Base-by-base conservation (phyloP, 1,140 invertebrate genomes). In the Zaprionus gabonicus region DNA sequence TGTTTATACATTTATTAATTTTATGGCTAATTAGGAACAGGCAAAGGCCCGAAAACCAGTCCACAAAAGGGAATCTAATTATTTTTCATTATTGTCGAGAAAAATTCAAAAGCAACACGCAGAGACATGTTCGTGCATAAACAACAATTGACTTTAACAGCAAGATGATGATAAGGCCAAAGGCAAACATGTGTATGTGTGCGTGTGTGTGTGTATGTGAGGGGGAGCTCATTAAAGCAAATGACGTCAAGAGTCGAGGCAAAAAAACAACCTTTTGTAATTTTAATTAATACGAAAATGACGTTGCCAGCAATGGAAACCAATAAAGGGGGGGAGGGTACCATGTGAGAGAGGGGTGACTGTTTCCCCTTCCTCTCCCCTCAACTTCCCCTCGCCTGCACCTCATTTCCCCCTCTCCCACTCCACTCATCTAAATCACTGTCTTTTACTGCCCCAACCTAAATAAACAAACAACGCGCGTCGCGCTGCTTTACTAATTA, bases 251-350 rank as follows among this genome's bases (percentile, higher is more conserved):
- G 69, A 53, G 77, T 53, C 20, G 20, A 20, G 20, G 20, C 20
- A 20, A 88, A 81, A 81, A 75, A 75, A 72, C 28, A 75, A 76
- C 81, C 76, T 88, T 88, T 82, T 90, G 73, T 85, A 85, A 90
- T 82, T 82, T 81, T 90, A 90, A 90, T 90, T 90, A 90, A 91
- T 90, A 85, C 77, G 70, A 90, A 90, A 73, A 75, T 87, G 81
- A 80, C 85, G 66, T 88, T 17, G 85, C 0, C 53, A 62, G 31
- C 41, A 71, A 59, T 62, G 57, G 44, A 85, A 81, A 81, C 82
- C 82, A 84, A 84, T 85, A 81, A 65, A 77, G 65, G 41, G 62
- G 36, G 38, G 38, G 5, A 2, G 23, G 23, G 23, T 2, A 23
- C 2, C 13, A 17, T 23, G 2, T 1, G 20, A 7, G 20, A 10